Base-by-base conservation (phyloP, 2,797 vertebrate species). In the Erpetoichthys calabaricus region DNA sequence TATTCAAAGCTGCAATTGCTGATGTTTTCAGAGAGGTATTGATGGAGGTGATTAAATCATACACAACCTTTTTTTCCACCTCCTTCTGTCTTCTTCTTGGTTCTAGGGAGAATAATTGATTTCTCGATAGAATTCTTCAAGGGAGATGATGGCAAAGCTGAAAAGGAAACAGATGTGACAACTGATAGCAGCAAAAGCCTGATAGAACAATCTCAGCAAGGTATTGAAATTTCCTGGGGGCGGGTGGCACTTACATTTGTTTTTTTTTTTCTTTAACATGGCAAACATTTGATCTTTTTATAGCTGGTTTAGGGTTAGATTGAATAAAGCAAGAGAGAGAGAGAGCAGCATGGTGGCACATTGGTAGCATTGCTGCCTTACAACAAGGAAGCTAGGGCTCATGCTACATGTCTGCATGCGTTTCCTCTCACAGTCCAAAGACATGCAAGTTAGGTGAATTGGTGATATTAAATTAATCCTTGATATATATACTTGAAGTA, bases 31-130 rank as follows among this genome's bases (percentile, higher is more conserved):
- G 73, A 45, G 56, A 49, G 9, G 55, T 67, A 70, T 74, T 70
- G 69, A 73, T 67, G 68, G 62, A 72, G 71, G 76, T 74, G 62
- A 56, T 75, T 67, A 70, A 73, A 75, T 79, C 65, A 70, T 64
- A 45, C 66, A 66, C 67, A 53, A 69, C 61, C 63, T 67, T 56
- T 67, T 25, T 25, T 25, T 25, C 25, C 25, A 25, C 57, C 60
- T 45, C 49, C 64, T 7, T 68, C 67, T 63, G 2, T 74, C 72
- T 68, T 43, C 6, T 44, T 45, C 63, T 63, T 56, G 41, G 42
- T 45, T 60, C 45, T 6, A 55, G 68, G 65, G 47, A 51, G 53
- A 47, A 42, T 5, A 9, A 71, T 68, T 73, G 65, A 72, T 79
- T 74, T 72, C 63, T 75, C 47, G 0, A 53, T 64, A 60, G 73